Evolutionary conservation across 2,797 vertebrate species (phyloP), one percentile per base, ranked within the genome.

Genomic region (Acrossocheilus wenchowensis): DNA sequence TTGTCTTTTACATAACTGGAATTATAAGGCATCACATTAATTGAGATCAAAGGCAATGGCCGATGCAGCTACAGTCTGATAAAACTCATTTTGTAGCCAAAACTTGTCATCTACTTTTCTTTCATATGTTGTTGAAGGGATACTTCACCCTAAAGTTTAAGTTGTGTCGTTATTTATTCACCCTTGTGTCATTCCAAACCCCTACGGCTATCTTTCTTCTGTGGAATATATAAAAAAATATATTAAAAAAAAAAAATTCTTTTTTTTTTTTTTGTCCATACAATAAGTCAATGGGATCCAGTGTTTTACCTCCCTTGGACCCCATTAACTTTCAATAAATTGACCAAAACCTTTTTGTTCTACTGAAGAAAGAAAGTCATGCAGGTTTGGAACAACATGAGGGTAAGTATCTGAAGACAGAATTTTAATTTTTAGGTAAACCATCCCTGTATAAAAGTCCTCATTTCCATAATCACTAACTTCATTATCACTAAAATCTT

Each of bases 1-100:
- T 78, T 75, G n/a, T 87, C 73, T 87, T 88, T 82, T 82, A 48
- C 39, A 17, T 86, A 90, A 91, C 90, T 90, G 90, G 91, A 92
- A 89, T 87, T 54, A 41, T 78, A 74, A 80, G 54, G 74, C 86
- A 86, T 89, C 84, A 87, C 84, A 73, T 57, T 88, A 86, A 91
- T 73, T 83, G 48, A 78, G 50, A 85, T 34, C 26, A 11, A 34
- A 72, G 80, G 57, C 34, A 68, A n/a, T 81, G 45, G 36, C 62
- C 86, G 48, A 62, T 81, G 23, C 78, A 62, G 66, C 82, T 87
- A 73, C 41, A 41, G 69, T 77, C 34, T 30, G n/a, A 75, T 26
- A 34, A 80, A 19, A 73, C 43, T 87, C 50, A 19, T 36, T 71
- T 87, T 74, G 21, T 78, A 69, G 60, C 64, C n/a, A 78, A 89